Conservation (phyloP, 2,888 invertebrate genomes). For the Catocala nupta region DNA sequence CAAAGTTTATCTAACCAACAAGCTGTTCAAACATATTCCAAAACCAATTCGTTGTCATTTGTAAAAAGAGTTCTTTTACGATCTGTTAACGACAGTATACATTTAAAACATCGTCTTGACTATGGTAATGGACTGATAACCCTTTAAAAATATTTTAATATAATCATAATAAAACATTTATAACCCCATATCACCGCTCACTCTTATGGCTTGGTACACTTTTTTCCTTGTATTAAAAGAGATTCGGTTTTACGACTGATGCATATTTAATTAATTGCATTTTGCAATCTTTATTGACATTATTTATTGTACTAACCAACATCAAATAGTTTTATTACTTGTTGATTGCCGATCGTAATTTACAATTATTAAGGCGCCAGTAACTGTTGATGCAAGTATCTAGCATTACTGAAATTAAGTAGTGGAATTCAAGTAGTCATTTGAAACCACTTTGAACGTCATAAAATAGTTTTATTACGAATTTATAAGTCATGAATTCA, state of each 20-base stretch:
- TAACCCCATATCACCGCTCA: slow-evolving; percentile 32
- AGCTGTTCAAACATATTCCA: background rate
- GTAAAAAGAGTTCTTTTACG: slow-evolving; percentile 9
- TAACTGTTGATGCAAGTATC: background rate
- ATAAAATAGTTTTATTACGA: no score
- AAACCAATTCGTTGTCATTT: slow-evolving; percentile 7
- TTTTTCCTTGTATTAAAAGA: slow-evolving; percentile 45
- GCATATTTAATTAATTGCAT: slow-evolving; percentile 69
- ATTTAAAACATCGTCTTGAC: background rate
- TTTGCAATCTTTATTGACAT: slow-evolving; percentile 56
- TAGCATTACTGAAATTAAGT: background rate
- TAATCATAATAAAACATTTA: slow-evolving; percentile 20
- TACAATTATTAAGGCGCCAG: slow-evolving; percentile 28
- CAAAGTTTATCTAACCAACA: background rate
- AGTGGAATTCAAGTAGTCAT: background rate
- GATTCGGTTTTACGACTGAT: slow-evolving; percentile 63
- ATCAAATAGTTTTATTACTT: slow-evolving; percentile 55
- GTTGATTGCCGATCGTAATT: slow-evolving; percentile 33
- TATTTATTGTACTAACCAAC: slow-evolving; percentile 55
- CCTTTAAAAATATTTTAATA: slow-evolving; percentile 5
- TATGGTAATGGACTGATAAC: slow-evolving; percentile 8
- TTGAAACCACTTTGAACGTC: no score
- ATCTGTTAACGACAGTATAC: slow-evolving; percentile 12
- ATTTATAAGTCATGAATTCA: no score
- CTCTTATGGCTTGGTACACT: slow-evolving; percentile 37